Base-by-base conservation (phyloP, 2,888 invertebrate genomes). In the Thera obeliscata region DNA sequence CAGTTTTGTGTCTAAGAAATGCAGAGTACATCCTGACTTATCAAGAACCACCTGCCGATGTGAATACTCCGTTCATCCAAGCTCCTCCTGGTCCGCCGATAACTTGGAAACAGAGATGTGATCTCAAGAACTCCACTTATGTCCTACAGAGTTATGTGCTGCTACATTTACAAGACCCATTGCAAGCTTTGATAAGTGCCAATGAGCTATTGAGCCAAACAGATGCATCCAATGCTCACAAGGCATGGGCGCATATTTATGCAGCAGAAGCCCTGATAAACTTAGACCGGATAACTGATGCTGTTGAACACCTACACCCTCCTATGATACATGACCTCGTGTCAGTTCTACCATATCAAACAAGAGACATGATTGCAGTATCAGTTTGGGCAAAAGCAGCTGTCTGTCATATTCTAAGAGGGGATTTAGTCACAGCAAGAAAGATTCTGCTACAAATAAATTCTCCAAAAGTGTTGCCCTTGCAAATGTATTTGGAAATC, bases 251-350 rank as follows among this genome's bases (percentile, higher is more conserved):
- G 0, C 97, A 98, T 86, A 95, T 98, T 78, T 99, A 99, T 87
- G 96, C 97, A 61, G 98, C 98, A 0, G 98, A 99, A 90, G 96
- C 98, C 38, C 91, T 98, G 9, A 96, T 98, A 62, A 95, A 96
- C 78, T 90, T 97, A 82, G 97, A 98, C 82, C 95, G 96, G 88
- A 95, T 98, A 74, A 93, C 95, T 0, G 98, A 98, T 86, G 98
- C 98, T 1, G 94, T 98, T 9, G 96, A 97, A 66, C 96, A 97
- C 87, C 92, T 99, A 60, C 97, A 98, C 78, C 96, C 96, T 1
- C 96, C 96, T 60, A 95, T 95, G 86, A 95, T 97, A 57, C 93
- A 94, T 76, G 92, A 94, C 48, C 81, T 93, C 8, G 91, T 93
- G 0, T 88, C 90, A 8, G 88, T 87, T n/a, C 77, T 94, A 56